Conservation (phyloP, 1,140 invertebrate species). For the Pseudomyrmex dendroicus region DNA sequence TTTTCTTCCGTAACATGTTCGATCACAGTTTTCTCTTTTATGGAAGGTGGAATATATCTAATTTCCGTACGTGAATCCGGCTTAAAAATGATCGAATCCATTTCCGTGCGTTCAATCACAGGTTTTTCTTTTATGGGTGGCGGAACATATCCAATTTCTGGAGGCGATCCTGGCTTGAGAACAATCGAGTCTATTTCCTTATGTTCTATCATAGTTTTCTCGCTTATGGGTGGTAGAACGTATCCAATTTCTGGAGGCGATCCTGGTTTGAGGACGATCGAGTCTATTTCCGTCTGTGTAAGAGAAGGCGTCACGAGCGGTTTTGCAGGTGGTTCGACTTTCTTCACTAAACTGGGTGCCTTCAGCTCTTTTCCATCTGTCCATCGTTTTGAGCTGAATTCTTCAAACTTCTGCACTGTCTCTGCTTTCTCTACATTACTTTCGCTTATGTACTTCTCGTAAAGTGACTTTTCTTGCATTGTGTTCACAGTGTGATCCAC, state of each 20-base stretch:
- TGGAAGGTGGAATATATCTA: constrained; percentile 85
- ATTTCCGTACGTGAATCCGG: constrained; percentile 89
- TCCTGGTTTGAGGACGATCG: constrained; percentile 85
- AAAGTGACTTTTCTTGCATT: constrained; percentile 78
- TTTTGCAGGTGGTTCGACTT: constrained; percentile 75
- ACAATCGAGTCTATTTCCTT: constrained; percentile 65
- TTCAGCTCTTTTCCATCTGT: constrained; percentile 83
- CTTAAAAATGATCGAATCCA: constrained; percentile 80
- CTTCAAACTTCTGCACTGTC: constrained; percentile 80
- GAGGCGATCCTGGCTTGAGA: constrained; percentile 87
- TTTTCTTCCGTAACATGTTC: constrained; percentile 86
- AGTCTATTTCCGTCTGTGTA: constrained; percentile 45
- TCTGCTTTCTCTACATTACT: constrained; percentile 79
- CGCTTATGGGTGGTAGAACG: constrained; percentile 83
- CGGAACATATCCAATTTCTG: constrained; percentile 88
- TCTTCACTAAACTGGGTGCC: constrained; percentile 85
- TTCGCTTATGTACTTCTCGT: constrained; percentile 79
- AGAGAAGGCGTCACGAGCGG: constrained; percentile 71
- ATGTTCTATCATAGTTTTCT: constrained; percentile 79
- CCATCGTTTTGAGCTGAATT: constrained; percentile 82
- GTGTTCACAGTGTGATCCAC: constrained; percentile 83
- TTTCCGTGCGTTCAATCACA: constrained; percentile 68
- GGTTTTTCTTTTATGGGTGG: constrained; percentile 82
- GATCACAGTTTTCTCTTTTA: constrained; percentile 75
- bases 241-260: constrained; percentile 89